Evolutionary conservation across 2,113 vertebrate species (phyloP).

Genomic region (Oreochromis spilurus): DNA sequence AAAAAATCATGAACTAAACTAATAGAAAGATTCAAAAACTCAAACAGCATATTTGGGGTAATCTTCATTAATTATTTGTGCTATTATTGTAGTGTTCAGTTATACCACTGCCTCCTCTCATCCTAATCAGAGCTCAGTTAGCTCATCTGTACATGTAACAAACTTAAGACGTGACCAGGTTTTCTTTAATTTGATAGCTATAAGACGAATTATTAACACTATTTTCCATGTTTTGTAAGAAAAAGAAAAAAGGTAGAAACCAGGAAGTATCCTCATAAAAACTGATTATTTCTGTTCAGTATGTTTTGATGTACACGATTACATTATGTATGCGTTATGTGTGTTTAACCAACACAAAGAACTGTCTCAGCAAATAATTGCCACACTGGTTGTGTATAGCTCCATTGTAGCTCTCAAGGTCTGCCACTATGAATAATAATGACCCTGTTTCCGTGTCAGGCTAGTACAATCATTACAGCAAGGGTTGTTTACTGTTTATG

Average conservation of each 20-base stretch:
- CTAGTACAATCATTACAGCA: conserved; percentile 29
- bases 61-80: not conserved
- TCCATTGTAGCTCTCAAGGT: not conserved
- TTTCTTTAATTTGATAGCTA: not conserved
- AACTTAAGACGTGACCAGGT: fast-evolving
- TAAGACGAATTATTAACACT: not conserved
- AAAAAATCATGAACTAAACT: not conserved
- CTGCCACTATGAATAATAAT: conserved; percentile 42
- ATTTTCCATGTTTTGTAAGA: not conserved
- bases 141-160: not conserved
- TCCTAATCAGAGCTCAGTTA: not conserved
- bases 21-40: not conserved
- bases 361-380: not conserved
- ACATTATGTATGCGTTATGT: not conserved
- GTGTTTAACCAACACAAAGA: not conserved
- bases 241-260: not conserved
- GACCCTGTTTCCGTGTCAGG: conserved; percentile 6
- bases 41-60: not conserved
- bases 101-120: not conserved
- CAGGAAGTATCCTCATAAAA: not conserved
- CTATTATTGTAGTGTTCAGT: not conserved
- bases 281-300: not conserved
- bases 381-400: not conserved
- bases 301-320: not conserved
- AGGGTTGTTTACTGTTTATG: conserved; percentile 26